Percentiles rank a stretch among this genome's conserved stretches.
phyloP scores from a whole-genome alignment of 1,140 invertebrate species.

The Lethrus apterus region DNA sequence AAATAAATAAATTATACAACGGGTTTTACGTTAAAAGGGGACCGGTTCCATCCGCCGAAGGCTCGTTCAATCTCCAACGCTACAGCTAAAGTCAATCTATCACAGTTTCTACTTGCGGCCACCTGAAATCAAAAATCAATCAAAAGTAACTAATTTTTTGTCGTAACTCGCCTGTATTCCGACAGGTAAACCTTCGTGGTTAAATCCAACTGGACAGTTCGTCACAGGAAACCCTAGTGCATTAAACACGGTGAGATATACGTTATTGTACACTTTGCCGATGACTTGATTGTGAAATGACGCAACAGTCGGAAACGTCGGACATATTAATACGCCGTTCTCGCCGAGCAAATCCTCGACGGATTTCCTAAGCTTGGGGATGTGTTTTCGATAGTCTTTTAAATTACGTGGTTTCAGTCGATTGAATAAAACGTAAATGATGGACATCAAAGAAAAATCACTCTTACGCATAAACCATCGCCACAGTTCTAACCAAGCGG shows the following conservation, averaged over 20 bases:
- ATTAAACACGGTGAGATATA: constrained; percentile 88
- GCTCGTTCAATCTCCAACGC: neutral
- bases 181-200: constrained; percentile 76
- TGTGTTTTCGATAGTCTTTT: neutral
- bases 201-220: constrained; percentile 77
- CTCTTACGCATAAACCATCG: neutral
- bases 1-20: too few species aligned
- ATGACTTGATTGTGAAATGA: constrained; percentile 83
- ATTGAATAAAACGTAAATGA: too few species aligned
- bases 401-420: neutral
- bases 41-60: constrained; percentile 2
- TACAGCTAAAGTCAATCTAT: neutral
- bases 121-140: neutral
- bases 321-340: constrained; percentile 83
- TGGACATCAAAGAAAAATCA: neutral
- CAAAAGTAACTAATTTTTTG: neutral
- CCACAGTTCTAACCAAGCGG: neutral
- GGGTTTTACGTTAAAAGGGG: too few species aligned
- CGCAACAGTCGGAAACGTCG: constrained; percentile 81
- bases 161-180: constrained; percentile 65
- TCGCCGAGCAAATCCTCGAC: constrained; percentile 64
- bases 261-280: constrained; percentile 78
- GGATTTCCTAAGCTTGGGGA: neutral
- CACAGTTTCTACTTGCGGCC: neutral
- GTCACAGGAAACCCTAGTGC: constrained; percentile 83